Percentiles rank a stretch among this genome's conserved stretches.
These are phyloP conservation scores for Cairina moschata DNA, from an alignment of 2,113 vertebrate species.

Conservation along the genomic window DNA sequence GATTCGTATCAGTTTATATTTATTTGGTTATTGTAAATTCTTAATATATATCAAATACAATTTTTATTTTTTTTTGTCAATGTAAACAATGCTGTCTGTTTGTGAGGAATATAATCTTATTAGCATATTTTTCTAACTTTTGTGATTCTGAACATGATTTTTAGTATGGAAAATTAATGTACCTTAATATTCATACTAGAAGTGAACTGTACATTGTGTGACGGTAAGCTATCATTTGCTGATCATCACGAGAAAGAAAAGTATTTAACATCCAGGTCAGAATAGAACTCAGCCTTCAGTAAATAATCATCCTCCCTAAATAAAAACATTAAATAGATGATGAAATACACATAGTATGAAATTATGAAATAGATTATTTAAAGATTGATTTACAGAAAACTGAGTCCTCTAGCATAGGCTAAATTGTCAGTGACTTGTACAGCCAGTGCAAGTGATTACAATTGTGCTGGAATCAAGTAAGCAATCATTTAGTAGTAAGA, in stretches of 20 bases:
- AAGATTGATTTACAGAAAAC: neutral
- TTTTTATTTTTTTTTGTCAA: neutral
- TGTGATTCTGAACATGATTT: neutral
- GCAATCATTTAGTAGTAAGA: neutral
- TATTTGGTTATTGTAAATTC: neutral
- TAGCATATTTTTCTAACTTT: neutral
- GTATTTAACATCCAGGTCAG: neutral
- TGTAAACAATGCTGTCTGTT: neutral
- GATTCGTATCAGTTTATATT: neutral
- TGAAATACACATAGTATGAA: neutral
- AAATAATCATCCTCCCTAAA: neutral
- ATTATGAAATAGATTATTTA: neutral
- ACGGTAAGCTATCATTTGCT: neutral
- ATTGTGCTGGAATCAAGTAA: neutral
- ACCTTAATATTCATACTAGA: neutral
- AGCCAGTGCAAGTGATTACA: neutral
- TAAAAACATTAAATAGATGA: neutral
- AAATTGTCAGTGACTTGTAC: neutral
- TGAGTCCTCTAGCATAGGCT: neutral
- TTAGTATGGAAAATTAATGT: neutral
- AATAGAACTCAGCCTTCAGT: neutral
- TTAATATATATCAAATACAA: neutral
- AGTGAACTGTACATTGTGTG: neutral
- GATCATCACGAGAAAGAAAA: neutral
- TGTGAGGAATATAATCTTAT: neutral